Percentiles rank a stretch among this genome's conserved stretches.
Conservation (phyloP, 2,113 vertebrate genomes). For the Pithys albifrons region DNA sequence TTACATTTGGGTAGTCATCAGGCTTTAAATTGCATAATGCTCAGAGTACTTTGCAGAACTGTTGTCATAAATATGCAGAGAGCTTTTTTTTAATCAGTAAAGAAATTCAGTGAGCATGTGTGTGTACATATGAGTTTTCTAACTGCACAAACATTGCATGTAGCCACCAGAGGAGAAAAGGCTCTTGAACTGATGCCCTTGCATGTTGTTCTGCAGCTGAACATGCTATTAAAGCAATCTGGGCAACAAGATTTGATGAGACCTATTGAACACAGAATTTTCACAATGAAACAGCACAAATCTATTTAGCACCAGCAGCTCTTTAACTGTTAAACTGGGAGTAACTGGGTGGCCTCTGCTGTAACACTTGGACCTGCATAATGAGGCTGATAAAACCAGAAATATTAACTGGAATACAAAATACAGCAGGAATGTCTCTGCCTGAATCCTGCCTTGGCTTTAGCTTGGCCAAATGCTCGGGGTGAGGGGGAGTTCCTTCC, state of each 20-base stretch:
- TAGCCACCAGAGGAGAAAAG: not conserved
- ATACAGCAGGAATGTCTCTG: not conserved
- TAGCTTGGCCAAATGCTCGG: accelerated
- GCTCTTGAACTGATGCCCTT: not conserved
- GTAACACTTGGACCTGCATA: not conserved
- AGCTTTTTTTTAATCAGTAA: not conserved
- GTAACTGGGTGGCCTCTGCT: not conserved
- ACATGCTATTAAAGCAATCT: not conserved
- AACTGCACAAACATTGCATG: not conserved
- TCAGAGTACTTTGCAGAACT: not conserved
- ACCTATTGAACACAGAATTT: not conserved
- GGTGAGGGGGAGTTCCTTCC: not conserved
- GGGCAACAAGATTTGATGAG: not conserved
- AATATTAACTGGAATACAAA: not conserved
- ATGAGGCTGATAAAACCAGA: not conserved
- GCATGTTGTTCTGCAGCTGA: not conserved
- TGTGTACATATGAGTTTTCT: not conserved
- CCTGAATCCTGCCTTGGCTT: not conserved
- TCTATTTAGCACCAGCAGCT: not conserved
- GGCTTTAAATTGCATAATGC: not conserved
- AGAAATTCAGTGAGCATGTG: not conserved
- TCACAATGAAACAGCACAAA: not conserved
- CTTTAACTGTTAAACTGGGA: not conserved
- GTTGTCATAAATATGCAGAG: not conserved
- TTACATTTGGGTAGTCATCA: not conserved